Base-by-base conservation (phyloP, 2,797 vertebrate genomes). In the Anguilla pacifica region DNA sequence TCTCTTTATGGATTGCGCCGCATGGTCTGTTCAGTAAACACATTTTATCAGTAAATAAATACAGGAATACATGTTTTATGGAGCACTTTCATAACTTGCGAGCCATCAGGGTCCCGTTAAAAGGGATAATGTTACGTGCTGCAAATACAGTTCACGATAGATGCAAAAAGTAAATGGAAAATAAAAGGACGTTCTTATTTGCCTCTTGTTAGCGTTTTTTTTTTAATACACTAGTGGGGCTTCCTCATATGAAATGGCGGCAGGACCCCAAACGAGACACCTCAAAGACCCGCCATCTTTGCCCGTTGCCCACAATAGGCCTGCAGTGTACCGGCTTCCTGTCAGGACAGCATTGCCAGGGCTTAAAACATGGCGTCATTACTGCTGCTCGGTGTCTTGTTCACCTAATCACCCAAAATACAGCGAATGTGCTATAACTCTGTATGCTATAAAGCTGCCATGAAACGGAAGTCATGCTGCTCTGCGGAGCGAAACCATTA, bases 401-500 rank as follows among this genome's bases (percentile, higher is more conserved):
- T 87, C 49, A 51, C 86, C 89, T 61, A 22, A 64, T 92, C 92
- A 93, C 92, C 90, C 89, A 70, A 86, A 85, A 92, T 85, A 90
- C 88, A 88, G 84, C 1, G 0, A 89, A 90, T 87, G 85, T 91
- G 55, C 15, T 91, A 91, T 90, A 89, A 89, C 87, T 92, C 91
- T 92, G 91, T 57, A 2, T 2, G 55, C 55, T 15, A 2, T 57
- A 57, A 93, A 89, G 89, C 92, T 90, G 89, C 91, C 90, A 93
- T 90, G 90, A 89, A 89, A 91, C 91, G 89, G 88, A 92, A 89
- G 72, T 85, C 53, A 72, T 35, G 88, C 84, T 85, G 86, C 87
- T 87, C 51, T 82, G 89, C 85, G 6, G 88, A 90, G 86, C 91
- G 86, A 89, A 86, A 92, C 92, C 89, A 92, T 94, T 92, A 93